These are phyloP conservation scores for Carcharodon carcharias DNA, from an alignment of 2,797 vertebrate species.

Conservation along the genomic window DNA sequence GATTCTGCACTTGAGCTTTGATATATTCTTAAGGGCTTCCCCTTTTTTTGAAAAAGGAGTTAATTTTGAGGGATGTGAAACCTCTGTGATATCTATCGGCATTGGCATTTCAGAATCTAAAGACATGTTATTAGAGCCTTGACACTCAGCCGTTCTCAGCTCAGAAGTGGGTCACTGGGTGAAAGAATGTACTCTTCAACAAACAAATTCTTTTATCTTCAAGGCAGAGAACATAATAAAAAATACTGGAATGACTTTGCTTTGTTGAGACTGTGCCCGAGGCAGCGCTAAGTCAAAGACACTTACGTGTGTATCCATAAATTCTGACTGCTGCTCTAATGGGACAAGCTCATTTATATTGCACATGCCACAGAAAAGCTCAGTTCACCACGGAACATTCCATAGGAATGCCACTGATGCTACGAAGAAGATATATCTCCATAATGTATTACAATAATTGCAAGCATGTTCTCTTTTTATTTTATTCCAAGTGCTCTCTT, in stretches of 20 bases:
- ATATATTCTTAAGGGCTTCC: not conserved
- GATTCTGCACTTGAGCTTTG: not conserved
- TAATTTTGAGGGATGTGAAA: not conserved
- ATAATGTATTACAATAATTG: not conserved
- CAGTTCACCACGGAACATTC: not conserved
- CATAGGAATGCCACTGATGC: not conserved
- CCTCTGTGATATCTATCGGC: not conserved
- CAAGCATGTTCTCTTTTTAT: not conserved
- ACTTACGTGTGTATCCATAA: not conserved
- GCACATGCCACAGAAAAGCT: not conserved
- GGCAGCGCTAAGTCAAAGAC: slow-evolving; percentile 23
- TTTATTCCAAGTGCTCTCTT: not conserved
- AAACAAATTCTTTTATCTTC: not conserved
- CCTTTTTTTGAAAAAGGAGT: not conserved
- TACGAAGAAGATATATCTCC: not conserved
- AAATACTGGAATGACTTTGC: slow-evolving; percentile 9
- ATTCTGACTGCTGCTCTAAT: not conserved
- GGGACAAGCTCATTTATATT: not conserved
- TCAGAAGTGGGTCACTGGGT: slow-evolving; percentile 1
- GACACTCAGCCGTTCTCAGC: not conserved
- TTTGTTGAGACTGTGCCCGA: not conserved
- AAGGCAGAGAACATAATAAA: not conserved
- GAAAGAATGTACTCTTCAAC: not conserved
- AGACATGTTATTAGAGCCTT: not conserved
- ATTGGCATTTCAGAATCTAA: slow-evolving; percentile 6